A percentile compares a stretch with the other conserved stretches of the same genome.
These are phyloP conservation scores for Nasua narica DNA, from an alignment of 2,797 vertebrate species.

Conservation along the genomic window DNA sequence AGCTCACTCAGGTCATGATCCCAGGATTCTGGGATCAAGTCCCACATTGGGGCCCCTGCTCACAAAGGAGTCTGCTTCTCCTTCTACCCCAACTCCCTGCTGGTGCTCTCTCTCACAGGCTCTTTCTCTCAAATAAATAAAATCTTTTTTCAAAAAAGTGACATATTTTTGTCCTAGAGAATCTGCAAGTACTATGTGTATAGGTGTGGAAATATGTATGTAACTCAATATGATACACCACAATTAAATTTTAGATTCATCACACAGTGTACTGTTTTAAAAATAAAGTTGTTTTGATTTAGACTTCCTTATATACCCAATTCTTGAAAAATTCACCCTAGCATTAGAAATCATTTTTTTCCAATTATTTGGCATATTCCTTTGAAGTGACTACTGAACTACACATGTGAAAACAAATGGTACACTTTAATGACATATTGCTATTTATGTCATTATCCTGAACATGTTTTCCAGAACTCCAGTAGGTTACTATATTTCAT, in stretches of 20 bases:
- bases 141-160: background rate
- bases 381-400: constrained; percentile 25
- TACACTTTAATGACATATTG: background rate
- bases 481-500: constrained; percentile 68
- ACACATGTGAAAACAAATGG: background rate
- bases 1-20: too few relatives aligned
- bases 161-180: background rate
- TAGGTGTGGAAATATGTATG: background rate
- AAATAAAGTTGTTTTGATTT: constrained; percentile 19
- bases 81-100: too few relatives aligned
- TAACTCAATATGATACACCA: background rate
- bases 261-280: background rate
- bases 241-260: constrained; percentile 35
- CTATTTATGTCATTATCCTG: constrained; percentile 61
- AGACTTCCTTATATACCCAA: background rate
- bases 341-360: constrained; percentile 20
- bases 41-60: too few relatives aligned
- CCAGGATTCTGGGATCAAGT: too few relatives aligned
- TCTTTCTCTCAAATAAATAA: too few relatives aligned
- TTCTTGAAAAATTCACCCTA: constrained; percentile 1
- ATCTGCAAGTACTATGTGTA: background rate
- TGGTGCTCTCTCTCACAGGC: too few relatives aligned
- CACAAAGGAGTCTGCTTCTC: too few relatives aligned
- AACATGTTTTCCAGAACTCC: constrained; percentile 67
- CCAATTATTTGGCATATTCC: constrained; percentile 34